A percentile compares a stretch with the other conserved stretches of the same genome.
Evolutionary conservation across 2,113 vertebrate genomes (phyloP).

Genomic region (Pelecanus crispus): DNA sequence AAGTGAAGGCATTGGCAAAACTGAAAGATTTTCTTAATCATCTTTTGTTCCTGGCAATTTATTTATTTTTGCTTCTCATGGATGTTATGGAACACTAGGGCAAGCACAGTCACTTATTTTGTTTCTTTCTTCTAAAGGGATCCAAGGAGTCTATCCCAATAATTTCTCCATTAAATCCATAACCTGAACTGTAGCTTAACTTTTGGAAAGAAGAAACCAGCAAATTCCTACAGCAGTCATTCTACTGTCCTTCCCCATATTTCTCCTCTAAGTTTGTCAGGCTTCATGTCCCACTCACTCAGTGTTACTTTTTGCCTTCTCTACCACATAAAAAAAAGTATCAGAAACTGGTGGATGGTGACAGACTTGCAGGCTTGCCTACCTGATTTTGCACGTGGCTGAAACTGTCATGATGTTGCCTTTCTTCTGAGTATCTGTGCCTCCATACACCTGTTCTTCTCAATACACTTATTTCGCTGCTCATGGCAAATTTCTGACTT

Average conservation of each 20-base stretch:
- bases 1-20: background rate
- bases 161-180: background rate
- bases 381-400: background rate
- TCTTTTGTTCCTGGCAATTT: background rate
- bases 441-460: background rate
- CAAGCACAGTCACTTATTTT: background rate
- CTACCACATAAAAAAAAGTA: background rate
- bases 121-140: background rate
- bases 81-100: background rate
- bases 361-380: background rate
- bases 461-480: background rate
- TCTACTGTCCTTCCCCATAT: background rate
- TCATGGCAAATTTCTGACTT: background rate
- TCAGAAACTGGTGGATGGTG: background rate
- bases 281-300: background rate
- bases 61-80: background rate
- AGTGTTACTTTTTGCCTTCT: background rate
- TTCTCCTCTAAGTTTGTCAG: background rate
- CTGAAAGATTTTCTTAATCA: background rate
- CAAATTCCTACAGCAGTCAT: background rate
- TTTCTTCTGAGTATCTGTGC: background rate
- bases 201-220: background rate
- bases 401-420: background rate
- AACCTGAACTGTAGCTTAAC: background rate
- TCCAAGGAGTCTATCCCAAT: background rate